A percentile compares a stretch with the other conserved stretches of the same genome.
These are phyloP conservation scores for Chondrilla cf. caribensis DNA, from an alignment of 37 sponge, comb jelly and placozoan genomes.

Conservation along the genomic window DNA sequence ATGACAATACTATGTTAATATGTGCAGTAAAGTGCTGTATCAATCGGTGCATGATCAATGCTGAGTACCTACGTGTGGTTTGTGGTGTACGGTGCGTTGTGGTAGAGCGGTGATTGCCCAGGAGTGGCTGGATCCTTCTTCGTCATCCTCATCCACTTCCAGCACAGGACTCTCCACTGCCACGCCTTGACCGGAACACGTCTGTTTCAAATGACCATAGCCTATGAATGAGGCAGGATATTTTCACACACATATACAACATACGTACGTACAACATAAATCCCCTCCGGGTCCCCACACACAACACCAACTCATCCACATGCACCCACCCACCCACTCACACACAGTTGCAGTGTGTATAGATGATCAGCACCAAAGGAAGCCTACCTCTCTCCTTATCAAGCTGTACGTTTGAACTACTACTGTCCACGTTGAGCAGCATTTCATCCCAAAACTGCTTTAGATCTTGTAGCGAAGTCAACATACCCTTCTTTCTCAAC, in stretches of 20 bases:
- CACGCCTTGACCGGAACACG: too few species aligned
- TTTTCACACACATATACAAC: too few species aligned
- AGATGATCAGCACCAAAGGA: too few species aligned
- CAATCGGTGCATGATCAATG: not conserved
- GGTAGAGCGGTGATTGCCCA: conserved; percentile 64
- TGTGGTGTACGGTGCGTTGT: not conserved
- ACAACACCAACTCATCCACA: conserved; percentile 28
- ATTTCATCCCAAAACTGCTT: conserved; percentile 42
- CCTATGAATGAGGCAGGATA: too few species aligned
- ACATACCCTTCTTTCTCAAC: conserved; percentile 36
- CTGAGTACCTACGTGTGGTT: not conserved
- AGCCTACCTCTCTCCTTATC: too few species aligned
- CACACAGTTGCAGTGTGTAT: not conserved
- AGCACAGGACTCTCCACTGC: conserved; percentile 23
- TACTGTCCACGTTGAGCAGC: not conserved
- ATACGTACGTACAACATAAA: conserved; percentile 15
- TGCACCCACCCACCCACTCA: conserved; percentile 26
- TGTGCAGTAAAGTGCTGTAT: not conserved
- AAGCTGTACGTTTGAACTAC: too few species aligned
- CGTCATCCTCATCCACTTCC: conserved; percentile 30
- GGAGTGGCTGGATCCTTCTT: conserved; percentile 39
- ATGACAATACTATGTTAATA: too few species aligned
- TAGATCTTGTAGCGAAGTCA: conserved; percentile 32
- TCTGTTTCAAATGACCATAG: too few species aligned
- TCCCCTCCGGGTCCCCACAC: conserved; percentile 4